Base-by-base conservation (phyloP, 2,888 invertebrate genomes). In the Drosophila stalkeri region DNA sequence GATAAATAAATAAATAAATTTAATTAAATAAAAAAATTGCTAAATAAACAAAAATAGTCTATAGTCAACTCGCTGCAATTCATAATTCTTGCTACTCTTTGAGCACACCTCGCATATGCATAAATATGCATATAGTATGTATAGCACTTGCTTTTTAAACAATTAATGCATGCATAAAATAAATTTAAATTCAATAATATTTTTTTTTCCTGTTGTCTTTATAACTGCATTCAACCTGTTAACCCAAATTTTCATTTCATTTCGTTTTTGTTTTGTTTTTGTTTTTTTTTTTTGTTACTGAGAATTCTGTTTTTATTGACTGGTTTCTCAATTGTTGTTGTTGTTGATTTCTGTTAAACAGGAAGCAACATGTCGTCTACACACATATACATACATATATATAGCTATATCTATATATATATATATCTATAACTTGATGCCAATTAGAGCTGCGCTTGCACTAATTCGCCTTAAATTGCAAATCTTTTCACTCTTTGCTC, bases 391-490 rank as follows among this genome's bases (percentile, higher is more conserved):
- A 39, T 16, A 7, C 37, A 61, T 16, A 41, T 41, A 43, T 46
- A n/a, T n/a, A 11, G 12, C 1, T 20, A 39, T 31, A 16, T 20
- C 1, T 27, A 27, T 41, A 31, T 55, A 1, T 37, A 7, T 71
- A 11, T 49, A 9, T 71, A 11, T 51, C 49, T 49, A 23, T 54
- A 44, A 55, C 16, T 54, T 55, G 59, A 71, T 57, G 60, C 77
- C 88, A 82, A 89, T 89, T 89, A 80, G 74, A 87, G 82, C 74
- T 72, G 72, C 80, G 72, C 76, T 73, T 82, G 87, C 66, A 84
- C 89, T 82, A 87, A 89, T 89, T 90, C 82, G 79, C 90, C 89
- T 82, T 89, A 89, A 80, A 74, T 71, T 79, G 71, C 37, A 47
- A 80, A 59, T 64, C 72, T 77, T 84, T 84, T 82, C 85, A 72